Percentiles rank a stretch among this genome's conserved stretches.
Evolutionary conservation across 2,888 invertebrate species (phyloP).

Genomic region (Panzeria rudis): DNA sequence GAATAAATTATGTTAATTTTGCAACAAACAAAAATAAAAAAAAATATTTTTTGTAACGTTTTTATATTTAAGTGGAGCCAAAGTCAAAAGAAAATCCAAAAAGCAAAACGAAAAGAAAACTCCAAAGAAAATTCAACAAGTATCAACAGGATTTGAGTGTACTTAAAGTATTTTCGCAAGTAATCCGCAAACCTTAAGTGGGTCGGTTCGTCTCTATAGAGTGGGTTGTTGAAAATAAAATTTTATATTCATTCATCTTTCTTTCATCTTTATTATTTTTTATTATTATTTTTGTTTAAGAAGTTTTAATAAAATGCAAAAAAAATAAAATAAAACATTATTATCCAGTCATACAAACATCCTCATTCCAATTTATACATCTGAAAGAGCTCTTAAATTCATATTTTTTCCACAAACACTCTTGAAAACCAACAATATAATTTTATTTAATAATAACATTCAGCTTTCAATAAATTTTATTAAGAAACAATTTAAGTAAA

Average conservation of each 20-base stretch:
- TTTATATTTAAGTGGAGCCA: slow-evolving; percentile 22
- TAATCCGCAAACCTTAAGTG: slow-evolving; percentile 71
- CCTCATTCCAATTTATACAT: not conserved
- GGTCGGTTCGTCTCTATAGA: slow-evolving; percentile 59
- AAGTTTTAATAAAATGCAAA: slow-evolving; percentile 44
- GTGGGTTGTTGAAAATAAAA: slow-evolving; percentile 47
- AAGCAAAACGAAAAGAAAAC: slow-evolving; percentile 30
- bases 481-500: not conserved
- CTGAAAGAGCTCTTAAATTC: not conserved
- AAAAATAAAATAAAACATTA: slow-evolving; percentile 29
- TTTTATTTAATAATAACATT: not conserved
- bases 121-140: slow-evolving; percentile 70
- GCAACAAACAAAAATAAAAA: slow-evolving; percentile 45
- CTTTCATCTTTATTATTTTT: slow-evolving; percentile 46
- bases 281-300: slow-evolving; percentile 34
- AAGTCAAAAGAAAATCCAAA: slow-evolving; percentile 42
- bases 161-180: slow-evolving; percentile 72
- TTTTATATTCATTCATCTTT: slow-evolving; percentile 44
- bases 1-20: slow-evolving; percentile 72
- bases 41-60: slow-evolving; percentile 29
- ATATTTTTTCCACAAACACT: not conserved
- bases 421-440: not conserved
- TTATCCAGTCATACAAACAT: slow-evolving; percentile 27
- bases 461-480: not conserved
- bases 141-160: slow-evolving; percentile 69